Evolutionary conservation across 2,888 invertebrate species (phyloP), one percentile per base, ranked within the genome.

Genomic region (Odontothrips loti): DNA sequence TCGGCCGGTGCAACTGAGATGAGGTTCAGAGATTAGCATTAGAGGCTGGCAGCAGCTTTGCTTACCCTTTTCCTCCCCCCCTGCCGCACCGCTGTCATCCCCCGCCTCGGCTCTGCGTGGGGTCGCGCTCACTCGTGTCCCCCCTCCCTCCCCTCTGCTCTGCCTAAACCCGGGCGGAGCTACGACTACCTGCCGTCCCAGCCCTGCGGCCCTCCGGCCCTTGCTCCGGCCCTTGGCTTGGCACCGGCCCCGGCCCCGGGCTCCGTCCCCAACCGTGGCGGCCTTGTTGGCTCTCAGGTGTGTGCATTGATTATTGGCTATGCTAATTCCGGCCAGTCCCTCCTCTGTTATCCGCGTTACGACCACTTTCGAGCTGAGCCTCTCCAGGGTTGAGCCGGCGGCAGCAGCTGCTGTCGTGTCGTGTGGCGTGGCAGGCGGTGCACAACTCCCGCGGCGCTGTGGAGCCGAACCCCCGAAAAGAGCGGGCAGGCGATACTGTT

Each of bases 221-320:
- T 43, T 6, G 3, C 34, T 43, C 34, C 58, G 20, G 58, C 58
- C 58, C 58, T 20, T 20, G 15, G 15, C 51, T 20, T 10, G 51
- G 51, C 20, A 8, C 51, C 51, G 15, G 3, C 51, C 51, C 51
- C 51, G 10, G 15, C 51, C 48, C 48, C 10, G 9, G 48, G 48
- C 48, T n/a, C n/a, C 3, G 34, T 43, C 51, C 51, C 51, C 51
- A 51, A 10, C 51, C 51, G 51, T 20, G 51, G 3, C 51, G 15
- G 20, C 63, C 68, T 12, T n/a, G 23, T 4, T 27, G 23, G 68
- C 23, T 27, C 68, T 75, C 68, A 75, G 68, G 68, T 75, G 68
- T 75, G 68, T 75, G 68, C 68, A 75, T 75, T 75, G 68, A 75
- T 75, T 75, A 75, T 75, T 75, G 68, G 68, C 68, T 75, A 75